Conservation (phyloP, 23 tunicate genomes). For the Pegea sp. region DNA sequence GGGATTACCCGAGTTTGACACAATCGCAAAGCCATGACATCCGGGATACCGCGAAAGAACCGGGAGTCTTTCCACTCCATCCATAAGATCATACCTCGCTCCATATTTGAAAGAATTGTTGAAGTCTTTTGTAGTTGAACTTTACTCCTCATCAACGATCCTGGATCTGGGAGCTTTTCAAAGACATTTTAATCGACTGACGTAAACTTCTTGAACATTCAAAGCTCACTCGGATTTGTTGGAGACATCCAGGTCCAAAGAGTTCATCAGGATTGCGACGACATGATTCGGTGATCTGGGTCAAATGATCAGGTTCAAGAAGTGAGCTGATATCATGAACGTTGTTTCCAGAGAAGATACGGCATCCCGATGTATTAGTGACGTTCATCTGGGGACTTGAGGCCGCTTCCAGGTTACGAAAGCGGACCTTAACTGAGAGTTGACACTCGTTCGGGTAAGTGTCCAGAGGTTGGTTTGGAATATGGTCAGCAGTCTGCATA, state of each 20-base stretch:
- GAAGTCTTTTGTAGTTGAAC: slow-evolving; percentile 16
- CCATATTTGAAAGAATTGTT: slow-evolving; percentile 44
- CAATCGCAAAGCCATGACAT: slow-evolving; percentile 44
- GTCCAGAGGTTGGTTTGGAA: too few relatives aligned
- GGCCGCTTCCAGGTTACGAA: slow-evolving; percentile 29
- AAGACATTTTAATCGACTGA: background rate
- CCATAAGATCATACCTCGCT: slow-evolving; percentile 39
- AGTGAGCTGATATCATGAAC: slow-evolving; percentile 23
- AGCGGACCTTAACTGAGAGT: background rate
- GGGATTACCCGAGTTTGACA: slow-evolving; percentile 68
- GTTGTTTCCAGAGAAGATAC: slow-evolving; percentile 53
- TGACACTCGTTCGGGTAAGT: background rate
- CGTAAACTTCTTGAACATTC: background rate
- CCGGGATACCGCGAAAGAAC: slow-evolving; percentile 11
- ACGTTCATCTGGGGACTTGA: too few relatives aligned
- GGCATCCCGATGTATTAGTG: slow-evolving; percentile 31
- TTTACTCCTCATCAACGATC: slow-evolving; percentile 2
- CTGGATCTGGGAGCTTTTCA: slow-evolving; percentile 18
- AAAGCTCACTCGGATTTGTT: slow-evolving; percentile 22
- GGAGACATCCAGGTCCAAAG: slow-evolving; percentile 38
- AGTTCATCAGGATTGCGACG: slow-evolving; percentile 12
- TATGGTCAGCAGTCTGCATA: too few relatives aligned
- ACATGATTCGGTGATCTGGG: slow-evolving; percentile 8
- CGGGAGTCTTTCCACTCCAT: slow-evolving; percentile 6
- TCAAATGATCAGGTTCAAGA: slow-evolving; percentile 22